Base-by-base conservation (phyloP, 35 echinoderm and acorn worm genomes). In the Strongylocentrotus purpuratus region DNA sequence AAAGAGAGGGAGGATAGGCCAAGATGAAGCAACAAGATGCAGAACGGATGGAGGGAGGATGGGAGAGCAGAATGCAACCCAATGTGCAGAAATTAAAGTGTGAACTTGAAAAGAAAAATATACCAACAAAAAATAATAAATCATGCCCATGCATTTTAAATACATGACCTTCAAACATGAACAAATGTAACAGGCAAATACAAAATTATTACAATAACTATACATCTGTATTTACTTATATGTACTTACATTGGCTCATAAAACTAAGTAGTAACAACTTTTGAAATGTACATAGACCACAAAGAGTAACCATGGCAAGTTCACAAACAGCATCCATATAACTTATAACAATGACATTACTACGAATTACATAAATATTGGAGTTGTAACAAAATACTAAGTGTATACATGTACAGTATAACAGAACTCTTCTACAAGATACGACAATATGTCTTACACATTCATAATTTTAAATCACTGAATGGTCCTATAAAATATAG, bases 1-100 rank as follows among this genome's bases (percentile, higher is more conserved):
- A 13, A 18, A 86, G n/a, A 86, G 85, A 33, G 33, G 87, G 33
- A 10, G 4, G 87, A 89, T 41, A 46, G 33, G 5, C 7, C 87
- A 89, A 89, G 87, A 22, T 89, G 87, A 33, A 41, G 87, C 32
- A 89, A 31, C 87, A 89, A 41, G 65, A 78, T 78, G 65, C 65
- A 28, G 65, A 78, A 78, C 20, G 0, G 25, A 86, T 10, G 85
- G 85, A 18, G 87, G 17, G 32, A 89, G 87, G 33, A 25, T 7
- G 87, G 7, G 22, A 78, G 65, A 78, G 50, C 7, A 4, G 22
- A n/a, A 28, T 78, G 28, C 28, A 78, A 78, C 65, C 65, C 20
- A 78, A 78, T 2, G 65, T 78, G 65, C 65, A 78, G 65, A 78
- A 78, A n/a, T 78, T 78, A 78, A 78, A 78, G 28, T 78, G 28